phyloP scores from a whole-genome alignment of 2,888 invertebrate genomes.

The Enchytraeus crypticus region DNA sequence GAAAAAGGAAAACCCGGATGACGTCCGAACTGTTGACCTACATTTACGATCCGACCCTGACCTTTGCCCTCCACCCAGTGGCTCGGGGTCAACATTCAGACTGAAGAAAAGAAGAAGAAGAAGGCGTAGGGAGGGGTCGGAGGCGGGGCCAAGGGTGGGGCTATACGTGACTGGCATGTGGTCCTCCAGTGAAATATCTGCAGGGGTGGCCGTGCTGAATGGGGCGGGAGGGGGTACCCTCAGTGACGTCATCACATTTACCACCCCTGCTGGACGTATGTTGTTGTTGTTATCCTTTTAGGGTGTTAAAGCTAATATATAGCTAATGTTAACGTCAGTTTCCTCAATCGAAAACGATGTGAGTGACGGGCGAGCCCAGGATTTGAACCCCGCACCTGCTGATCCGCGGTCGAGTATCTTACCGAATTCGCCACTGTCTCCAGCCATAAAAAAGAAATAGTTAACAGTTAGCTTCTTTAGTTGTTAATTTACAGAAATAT shows the following conservation, averaged over 20 bases:
- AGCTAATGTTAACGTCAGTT: background rate
- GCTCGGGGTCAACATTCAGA: background rate
- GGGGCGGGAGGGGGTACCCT: constrained; percentile 15
- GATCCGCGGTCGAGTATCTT: too few species aligned
- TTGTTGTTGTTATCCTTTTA: background rate
- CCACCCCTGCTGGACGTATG: constrained; percentile 44
- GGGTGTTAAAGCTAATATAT: background rate
- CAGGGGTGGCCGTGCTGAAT: constrained; percentile 56
- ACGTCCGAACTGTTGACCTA: background rate
- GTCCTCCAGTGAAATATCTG: constrained; percentile 60
- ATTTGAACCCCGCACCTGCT: too few species aligned
- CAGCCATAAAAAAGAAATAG: too few species aligned
- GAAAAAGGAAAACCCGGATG: constrained; percentile 8
- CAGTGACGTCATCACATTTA: constrained; percentile 59
- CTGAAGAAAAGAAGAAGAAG: background rate
- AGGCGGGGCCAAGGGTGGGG: background rate
- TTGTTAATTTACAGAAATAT: too few species aligned
- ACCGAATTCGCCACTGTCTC: too few species aligned
- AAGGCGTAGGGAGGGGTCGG: background rate
- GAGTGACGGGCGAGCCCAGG: too few species aligned
- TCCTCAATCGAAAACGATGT: background rate
- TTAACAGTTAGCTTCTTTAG: too few species aligned
- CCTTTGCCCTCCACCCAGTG: background rate
- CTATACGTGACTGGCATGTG: constrained; percentile 31
- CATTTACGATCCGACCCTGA: constrained; percentile 1